Conservation (phyloP, 2,888 invertebrate genomes). For the Acleris emargana region DNA sequence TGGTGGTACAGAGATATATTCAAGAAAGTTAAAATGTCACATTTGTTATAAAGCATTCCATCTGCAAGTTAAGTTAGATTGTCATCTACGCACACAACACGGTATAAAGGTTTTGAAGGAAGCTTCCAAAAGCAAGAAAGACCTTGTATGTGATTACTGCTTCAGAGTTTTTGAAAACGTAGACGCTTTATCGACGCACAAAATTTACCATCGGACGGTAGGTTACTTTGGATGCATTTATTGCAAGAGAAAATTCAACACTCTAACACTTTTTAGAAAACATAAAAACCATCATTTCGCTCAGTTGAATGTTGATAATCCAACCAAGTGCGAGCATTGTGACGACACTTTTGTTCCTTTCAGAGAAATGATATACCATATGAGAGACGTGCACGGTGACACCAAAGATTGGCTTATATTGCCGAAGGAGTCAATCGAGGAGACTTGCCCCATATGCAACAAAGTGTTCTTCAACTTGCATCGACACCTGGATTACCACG, state of each 20-base stretch:
- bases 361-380: slow-evolving; percentile 79
- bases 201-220: slow-evolving; percentile 72
- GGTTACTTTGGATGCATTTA: slow-evolving; percentile 78
- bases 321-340: slow-evolving; percentile 76
- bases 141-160: slow-evolving; percentile 76
- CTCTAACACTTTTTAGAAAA: slow-evolving; percentile 72
- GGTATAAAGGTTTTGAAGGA: slow-evolving; percentile 58
- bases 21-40: slow-evolving; percentile 73
- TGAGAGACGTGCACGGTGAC: slow-evolving; percentile 73
- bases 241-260: slow-evolving; percentile 79
- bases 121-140: slow-evolving; percentile 56
- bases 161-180: slow-evolving; percentile 76
- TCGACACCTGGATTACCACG: slow-evolving; percentile 72
- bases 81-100: slow-evolving; percentile 74
- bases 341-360: slow-evolving; percentile 82
- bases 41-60: slow-evolving; percentile 79
- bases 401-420: slow-evolving; percentile 75
- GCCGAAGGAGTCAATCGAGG: slow-evolving; percentile 73
- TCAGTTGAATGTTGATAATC: slow-evolving; percentile 73
- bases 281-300: slow-evolving; percentile 79
- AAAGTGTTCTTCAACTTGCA: slow-evolving; percentile 75
- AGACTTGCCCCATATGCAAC: slow-evolving; percentile 71
- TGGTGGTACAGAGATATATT: slow-evolving; percentile 71
- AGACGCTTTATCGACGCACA: slow-evolving; percentile 67
- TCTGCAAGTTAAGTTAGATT: slow-evolving; percentile 76